phyloP scores from a whole-genome alignment of 2,888 invertebrate genomes.

The Metalampra italica region DNA sequence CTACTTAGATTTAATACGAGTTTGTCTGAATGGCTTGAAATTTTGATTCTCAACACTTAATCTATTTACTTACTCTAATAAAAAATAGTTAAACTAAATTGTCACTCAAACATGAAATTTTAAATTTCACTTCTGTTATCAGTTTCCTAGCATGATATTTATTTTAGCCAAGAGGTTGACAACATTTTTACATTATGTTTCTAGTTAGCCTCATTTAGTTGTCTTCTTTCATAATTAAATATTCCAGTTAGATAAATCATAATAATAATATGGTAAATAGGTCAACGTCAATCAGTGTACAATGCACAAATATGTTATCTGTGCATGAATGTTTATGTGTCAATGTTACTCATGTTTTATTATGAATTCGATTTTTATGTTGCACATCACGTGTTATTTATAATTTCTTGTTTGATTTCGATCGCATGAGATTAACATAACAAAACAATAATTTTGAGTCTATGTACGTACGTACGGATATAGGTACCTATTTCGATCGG shows the following conservation, averaged over 20 bases:
- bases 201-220: not conserved
- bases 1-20: constrained; percentile 18
- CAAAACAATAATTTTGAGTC: constrained; percentile 1
- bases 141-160: not conserved
- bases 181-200: not conserved
- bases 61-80: constrained; percentile 11
- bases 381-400: constrained; percentile 38
- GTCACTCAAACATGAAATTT: constrained; percentile 65
- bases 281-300: not conserved
- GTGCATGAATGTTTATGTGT: constrained; percentile 23
- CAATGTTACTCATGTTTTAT: constrained; percentile 1
- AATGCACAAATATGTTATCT: constrained; percentile 11
- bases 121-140: constrained; percentile 17
- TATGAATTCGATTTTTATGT: constrained; percentile 28
- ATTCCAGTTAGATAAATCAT: too few species aligned
- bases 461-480: too few species aligned
- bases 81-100: constrained; percentile 26
- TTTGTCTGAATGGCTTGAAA: constrained; percentile 9
- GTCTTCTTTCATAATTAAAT: not conserved
- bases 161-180: not conserved
- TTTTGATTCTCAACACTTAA: constrained; percentile 21
- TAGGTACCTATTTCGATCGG: not conserved
- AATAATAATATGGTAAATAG: not conserved
- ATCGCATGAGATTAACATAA: constrained; percentile 48
- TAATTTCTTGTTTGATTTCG: constrained; percentile 68